Evolutionary conservation across 1,140 invertebrate species (phyloP), one percentile per base, ranked within the genome.

Genomic region (Euglossa dilemma): DNA sequence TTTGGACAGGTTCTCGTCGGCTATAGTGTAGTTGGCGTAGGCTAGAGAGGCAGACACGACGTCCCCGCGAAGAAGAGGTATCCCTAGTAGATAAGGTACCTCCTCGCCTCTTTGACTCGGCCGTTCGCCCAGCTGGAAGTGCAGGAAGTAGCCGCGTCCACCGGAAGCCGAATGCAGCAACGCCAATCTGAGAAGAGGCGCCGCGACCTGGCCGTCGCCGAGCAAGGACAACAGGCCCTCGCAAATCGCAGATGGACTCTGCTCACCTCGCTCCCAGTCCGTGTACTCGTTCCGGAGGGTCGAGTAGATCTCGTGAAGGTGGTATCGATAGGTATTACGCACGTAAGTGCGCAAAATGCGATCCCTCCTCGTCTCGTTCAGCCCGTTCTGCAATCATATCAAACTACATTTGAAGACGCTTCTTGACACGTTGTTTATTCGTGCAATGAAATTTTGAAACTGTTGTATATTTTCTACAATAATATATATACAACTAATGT

Each of bases 211-310:
- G 2, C 97, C 97, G 92, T 98, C 97, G 90, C 97, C 97, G n/a
- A 98, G 93, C 61, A 98, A 96, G 90, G 96, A 93, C 8, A 95
- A 84, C 6, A 94, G 87, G 85, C 94, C 92, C 57, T 94, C 93
- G 84, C 93, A 91, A 43, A 94, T 94, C 14, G 96, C 97, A 84
- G 97, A 93, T 63, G 97, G 97, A 94, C 95, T 98, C 92, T 96
- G 96, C 90, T 97, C 93, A 84, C 97, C 95, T 87, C 96, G 96
- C 91, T 98, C 97, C 98, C 98, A 98, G 92, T 98, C 98, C 66
- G 98, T 98, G 94, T 98, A 98, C 92, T 98, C 98, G 92, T 98
- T 98, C 93, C 98, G 97, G 72, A 98, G 95, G 50, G 98, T 97
- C 28, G 97, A 98, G 94, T 97, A 98, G 89, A 98, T 98, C 94